A percentile compares a stretch with the other conserved stretches of the same genome.
These are phyloP conservation scores for Eupithecia tripunctaria DNA, from an alignment of 2,888 invertebrate species.

Conservation along the genomic window DNA sequence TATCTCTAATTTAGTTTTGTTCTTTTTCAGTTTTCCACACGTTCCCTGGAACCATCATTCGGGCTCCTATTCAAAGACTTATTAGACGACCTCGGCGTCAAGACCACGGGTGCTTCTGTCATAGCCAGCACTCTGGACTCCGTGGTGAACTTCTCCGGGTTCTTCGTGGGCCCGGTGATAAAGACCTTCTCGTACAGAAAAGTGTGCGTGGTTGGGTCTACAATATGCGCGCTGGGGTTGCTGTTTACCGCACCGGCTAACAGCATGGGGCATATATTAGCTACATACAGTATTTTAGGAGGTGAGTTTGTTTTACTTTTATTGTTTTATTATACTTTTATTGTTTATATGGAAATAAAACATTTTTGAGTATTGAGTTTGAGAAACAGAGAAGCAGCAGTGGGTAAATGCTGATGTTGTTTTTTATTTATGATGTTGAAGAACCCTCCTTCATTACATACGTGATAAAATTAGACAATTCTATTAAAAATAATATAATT, in stretches of 20 bases:
- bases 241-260: constrained; percentile 88
- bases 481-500: background rate
- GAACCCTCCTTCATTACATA: too few relatives aligned
- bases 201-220: constrained; percentile 87
- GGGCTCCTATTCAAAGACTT: constrained; percentile 91
- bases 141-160: constrained; percentile 91
- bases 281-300: constrained; percentile 90
- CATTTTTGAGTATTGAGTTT: too few relatives aligned
- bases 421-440: too few relatives aligned
- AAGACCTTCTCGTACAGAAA: constrained; percentile 90
- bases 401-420: background rate
- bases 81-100: constrained; percentile 87
- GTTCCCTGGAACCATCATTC: constrained; percentile 92
- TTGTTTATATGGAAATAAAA: too few relatives aligned
- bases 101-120: constrained; percentile 89
- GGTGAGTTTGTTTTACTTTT: constrained; percentile 78
- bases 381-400: too few relatives aligned
- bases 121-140: constrained; percentile 91
- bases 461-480: background rate
- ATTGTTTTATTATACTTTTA: background rate
- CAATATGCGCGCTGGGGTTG: constrained; percentile 87
- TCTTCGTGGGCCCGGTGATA: constrained; percentile 90
- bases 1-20: background rate
- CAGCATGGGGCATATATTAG: constrained; percentile 89
- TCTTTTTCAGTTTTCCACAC: constrained; percentile 88